Evolutionary conservation across 2,888 invertebrate genomes (phyloP).

Genomic region (Athrips mouffetella): DNA sequence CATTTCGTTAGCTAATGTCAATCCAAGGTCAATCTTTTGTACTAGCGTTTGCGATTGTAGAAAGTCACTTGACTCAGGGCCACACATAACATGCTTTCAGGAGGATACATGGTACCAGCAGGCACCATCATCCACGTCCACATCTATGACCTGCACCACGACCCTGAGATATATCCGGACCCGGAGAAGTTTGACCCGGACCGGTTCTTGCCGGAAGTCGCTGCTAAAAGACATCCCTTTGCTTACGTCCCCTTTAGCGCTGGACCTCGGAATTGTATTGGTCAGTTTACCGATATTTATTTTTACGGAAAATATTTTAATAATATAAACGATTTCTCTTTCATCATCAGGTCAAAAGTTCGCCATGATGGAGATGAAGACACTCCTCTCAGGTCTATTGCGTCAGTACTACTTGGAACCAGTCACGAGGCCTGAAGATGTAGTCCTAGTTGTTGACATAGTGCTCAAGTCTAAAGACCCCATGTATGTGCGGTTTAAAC

Average conservation of each 20-base stretch:
- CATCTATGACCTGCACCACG: conserved; percentile 80
- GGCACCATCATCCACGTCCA: conserved; percentile 66
- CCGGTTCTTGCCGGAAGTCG: conserved; percentile 80
- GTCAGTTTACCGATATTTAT: conserved; percentile 44
- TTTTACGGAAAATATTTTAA: too few species aligned
- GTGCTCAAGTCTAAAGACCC: conserved; percentile 44
- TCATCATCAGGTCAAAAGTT: conserved; percentile 76
- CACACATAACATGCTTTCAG: too few species aligned
- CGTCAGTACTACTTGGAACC: conserved; percentile 66
- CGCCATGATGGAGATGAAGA: conserved; percentile 80
- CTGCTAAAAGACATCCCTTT: conserved; percentile 74
- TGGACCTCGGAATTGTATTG: conserved; percentile 83
- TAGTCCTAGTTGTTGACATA: conserved; percentile 41
- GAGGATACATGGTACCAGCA: conserved; percentile 65
- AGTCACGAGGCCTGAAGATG: conserved; percentile 71
- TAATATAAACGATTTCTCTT: too few species aligned
- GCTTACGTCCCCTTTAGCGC: conserved; percentile 83
- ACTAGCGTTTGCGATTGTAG: too few species aligned
- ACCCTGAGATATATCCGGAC: conserved; percentile 80
- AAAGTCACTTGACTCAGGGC: too few species aligned
- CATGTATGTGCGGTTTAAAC: conserved; percentile 40
- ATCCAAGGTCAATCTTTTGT: too few species aligned
- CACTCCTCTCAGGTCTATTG: conserved; percentile 68
- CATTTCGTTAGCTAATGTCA: too few species aligned
- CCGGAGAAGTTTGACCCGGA: conserved; percentile 84